phyloP scores from a whole-genome alignment of 2,888 invertebrate species.

The Melanchra persicariae region DNA sequence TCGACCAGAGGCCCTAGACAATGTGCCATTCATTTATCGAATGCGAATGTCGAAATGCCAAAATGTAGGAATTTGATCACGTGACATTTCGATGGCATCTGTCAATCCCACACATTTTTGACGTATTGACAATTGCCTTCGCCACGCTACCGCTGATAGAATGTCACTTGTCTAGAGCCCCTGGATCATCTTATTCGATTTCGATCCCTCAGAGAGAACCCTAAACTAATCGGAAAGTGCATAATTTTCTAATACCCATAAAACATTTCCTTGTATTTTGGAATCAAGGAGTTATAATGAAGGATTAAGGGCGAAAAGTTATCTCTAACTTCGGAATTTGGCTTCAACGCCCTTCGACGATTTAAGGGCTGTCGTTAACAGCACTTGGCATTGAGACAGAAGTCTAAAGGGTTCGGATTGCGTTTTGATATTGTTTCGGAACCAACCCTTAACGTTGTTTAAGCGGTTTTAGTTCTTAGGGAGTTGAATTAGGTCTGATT shows the following conservation, averaged over 20 bases:
- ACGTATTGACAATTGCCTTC: too few species aligned
- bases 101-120: too few species aligned
- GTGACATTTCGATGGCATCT: too few species aligned
- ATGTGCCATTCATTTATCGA: too few species aligned
- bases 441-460: slow-evolving; percentile 15
- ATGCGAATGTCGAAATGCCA: too few species aligned
- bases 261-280: slow-evolving; percentile 39
- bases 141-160: background rate
- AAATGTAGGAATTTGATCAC: too few species aligned
- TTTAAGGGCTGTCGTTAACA: slow-evolving; percentile 56
- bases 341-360: slow-evolving; percentile 32
- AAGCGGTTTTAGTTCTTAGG: background rate
- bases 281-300: slow-evolving; percentile 47
- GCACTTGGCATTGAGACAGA: slow-evolving; percentile 45
- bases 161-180: background rate
- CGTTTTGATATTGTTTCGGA: slow-evolving; percentile 59
- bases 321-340: slow-evolving; percentile 39
- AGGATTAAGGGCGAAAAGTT: slow-evolving; percentile 38
- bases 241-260: slow-evolving; percentile 27
- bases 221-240: slow-evolving; percentile 10
- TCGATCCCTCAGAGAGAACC: background rate
- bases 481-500: background rate
- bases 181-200: background rate
- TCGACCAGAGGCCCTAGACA: too few species aligned
- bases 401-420: slow-evolving; percentile 42